Conservation (phyloP, 2,113 vertebrate genomes). For the Oreocharis arfaki region DNA sequence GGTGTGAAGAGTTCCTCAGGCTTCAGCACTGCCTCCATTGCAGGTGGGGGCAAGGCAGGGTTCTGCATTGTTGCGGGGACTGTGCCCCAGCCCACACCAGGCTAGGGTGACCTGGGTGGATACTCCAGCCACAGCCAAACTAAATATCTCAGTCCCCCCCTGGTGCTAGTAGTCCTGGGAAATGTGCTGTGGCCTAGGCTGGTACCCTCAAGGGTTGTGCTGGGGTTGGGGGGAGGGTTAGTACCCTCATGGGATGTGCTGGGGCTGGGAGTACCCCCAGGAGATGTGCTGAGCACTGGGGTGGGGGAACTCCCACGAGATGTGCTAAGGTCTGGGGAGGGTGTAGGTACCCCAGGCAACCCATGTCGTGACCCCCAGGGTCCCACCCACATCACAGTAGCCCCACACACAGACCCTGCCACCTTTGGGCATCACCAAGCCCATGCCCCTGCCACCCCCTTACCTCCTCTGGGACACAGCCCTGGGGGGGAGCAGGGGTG, state of each 20-base stretch:
- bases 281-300: background rate
- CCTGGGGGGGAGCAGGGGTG: background rate
- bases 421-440: background rate
- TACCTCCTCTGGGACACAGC: background rate
- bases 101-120: background rate
- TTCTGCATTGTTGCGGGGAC: accelerated
- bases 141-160: background rate
- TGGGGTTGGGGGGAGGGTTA: background rate
- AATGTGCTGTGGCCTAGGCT: background rate
- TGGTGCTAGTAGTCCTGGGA: background rate
- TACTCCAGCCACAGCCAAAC: background rate
- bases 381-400: background rate
- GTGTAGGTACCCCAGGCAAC: background rate
- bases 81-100: background rate
- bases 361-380: accelerated
- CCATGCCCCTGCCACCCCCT: background rate
- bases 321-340: background rate
- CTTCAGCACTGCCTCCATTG: background rate
- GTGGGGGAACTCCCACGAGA: background rate
- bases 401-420: accelerated
- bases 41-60: background rate
- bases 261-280: background rate
- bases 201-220: background rate
- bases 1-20: background rate
- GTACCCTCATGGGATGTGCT: background rate